A percentile compares a stretch with the other conserved stretches of the same genome.
These are phyloP conservation scores for Palythoa grandiflora DNA, from an alignment of 92 coral and sea anemone species.

Conservation along the genomic window DNA sequence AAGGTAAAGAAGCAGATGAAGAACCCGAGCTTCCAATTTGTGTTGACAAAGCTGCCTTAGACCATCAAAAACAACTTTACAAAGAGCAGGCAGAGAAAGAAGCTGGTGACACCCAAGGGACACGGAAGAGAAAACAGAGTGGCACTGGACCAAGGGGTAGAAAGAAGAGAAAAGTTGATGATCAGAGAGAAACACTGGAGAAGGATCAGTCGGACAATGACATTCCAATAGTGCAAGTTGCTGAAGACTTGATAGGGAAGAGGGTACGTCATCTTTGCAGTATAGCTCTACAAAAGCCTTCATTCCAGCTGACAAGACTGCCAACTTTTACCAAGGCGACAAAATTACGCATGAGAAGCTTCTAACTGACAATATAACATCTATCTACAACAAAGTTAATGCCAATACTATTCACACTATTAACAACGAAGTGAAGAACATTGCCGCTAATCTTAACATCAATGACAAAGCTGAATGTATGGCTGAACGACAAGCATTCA, in stretches of 20 bases:
- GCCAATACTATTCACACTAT: no score
- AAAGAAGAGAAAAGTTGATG: neutral
- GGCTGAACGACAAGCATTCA: no score
- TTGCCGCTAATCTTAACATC: no score
- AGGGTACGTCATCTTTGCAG: constrained; percentile 23
- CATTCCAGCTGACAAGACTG: no score
- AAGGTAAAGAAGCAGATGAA: constrained; percentile 12
- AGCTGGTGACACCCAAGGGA: constrained; percentile 19
- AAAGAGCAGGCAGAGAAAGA: constrained; percentile 27
- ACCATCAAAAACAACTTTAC: constrained; percentile 27
- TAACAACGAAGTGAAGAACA: no score
- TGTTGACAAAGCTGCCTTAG: constrained; percentile 30
- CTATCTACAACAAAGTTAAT: no score
- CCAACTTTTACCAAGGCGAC: no score
- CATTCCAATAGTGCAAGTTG: constrained; percentile 24
- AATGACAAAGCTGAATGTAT: no score
- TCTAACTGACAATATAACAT: no score
- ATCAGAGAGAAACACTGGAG: neutral
- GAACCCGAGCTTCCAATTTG: constrained; percentile 33
- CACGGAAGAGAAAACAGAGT: constrained; percentile 26
- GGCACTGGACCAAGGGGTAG: no score
- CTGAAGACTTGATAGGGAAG: constrained; percentile 35
- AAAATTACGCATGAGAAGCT: no score
- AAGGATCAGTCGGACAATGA: constrained; percentile 24
- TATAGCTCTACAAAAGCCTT: neutral